Evolutionary conservation across 2,888 invertebrate species (phyloP).

Genomic region (Steromphala cineraria): DNA sequence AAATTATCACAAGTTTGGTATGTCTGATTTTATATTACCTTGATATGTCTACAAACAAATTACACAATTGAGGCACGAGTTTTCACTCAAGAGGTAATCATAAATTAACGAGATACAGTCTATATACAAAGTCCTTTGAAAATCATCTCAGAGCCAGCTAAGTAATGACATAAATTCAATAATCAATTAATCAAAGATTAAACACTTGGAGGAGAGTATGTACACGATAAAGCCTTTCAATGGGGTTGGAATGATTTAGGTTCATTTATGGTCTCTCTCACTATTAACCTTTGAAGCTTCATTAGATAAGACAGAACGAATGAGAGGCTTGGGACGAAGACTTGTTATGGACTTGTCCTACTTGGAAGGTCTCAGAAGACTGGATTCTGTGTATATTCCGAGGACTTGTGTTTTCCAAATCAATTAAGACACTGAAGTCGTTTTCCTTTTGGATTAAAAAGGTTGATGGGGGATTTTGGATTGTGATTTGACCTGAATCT

Average conservation of each 20-base stretch:
- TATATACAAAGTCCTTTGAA: background rate
- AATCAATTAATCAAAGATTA: slow-evolving; percentile 7
- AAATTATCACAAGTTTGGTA: too few species aligned
- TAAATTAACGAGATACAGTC: too few species aligned
- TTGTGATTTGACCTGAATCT: too few species aligned
- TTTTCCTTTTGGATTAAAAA: too few species aligned
- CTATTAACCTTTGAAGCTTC: slow-evolving; percentile 11
- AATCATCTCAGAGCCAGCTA: background rate
- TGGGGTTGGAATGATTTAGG: background rate
- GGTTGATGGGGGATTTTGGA: too few species aligned
- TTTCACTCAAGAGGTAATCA: too few species aligned
- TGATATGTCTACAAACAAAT: too few species aligned
- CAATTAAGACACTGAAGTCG: too few species aligned
- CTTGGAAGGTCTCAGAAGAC: background rate
- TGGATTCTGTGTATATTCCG: too few species aligned
- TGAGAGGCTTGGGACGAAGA: background rate
- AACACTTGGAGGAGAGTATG: background rate
- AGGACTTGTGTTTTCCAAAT: too few species aligned
- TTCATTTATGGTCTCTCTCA: background rate
- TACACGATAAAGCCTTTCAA: background rate
- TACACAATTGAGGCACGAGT: too few species aligned
- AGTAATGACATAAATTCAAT: slow-evolving; percentile 9
- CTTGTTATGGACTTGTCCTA: background rate
- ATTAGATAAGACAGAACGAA: background rate
- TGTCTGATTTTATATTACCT: too few species aligned